Base-by-base conservation (phyloP, 35 echinoderm and acorn worm genomes). In the Nesometra sesokonis region DNA sequence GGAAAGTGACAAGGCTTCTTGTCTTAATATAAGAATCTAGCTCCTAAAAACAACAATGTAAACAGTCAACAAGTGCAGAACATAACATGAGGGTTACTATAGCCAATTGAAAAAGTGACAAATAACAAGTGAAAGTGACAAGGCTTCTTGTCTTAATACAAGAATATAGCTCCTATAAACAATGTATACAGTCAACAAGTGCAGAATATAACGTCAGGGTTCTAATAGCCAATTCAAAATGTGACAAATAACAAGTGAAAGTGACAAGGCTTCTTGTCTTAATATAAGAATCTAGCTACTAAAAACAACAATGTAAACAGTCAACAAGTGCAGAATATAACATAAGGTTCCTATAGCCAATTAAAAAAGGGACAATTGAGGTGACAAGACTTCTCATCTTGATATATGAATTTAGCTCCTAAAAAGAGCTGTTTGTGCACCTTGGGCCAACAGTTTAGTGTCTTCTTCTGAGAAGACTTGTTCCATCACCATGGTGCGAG, bases 1-100 rank as follows among this genome's bases (percentile, higher is more conserved):
- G 86, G 88, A 99, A 99, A 23, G 96, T 99, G 34, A 99, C 96
- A 32, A 93, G 92, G 36, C 87, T 88, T 34, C 96, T 80, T 29
- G 96, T 99, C 88, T 94, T 99, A 84, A 99, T 89, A 88, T 99
- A 99, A 3, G 92, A 94, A 91, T 99, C 96, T 30, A 99, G 85
- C 81, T 99, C 96, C 96, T 99, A 82, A 17, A 46, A 80, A 85
- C 30, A 57, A 35, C 15, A n/a, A 13, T 67, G 52, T 67, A n/a
- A 67, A 13, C 13, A 67, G 13, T n/a, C 13, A 67, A n/a, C n/a
- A 13, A 13, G n/a, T n/a, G 52, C 52, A 13, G n/a, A n/a, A n/a
- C n/a, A n/a, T n/a, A n/a, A n/a, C n/a, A n/a, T n/a, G n/a, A n/a
- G n/a, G n/a, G n/a, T n/a, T n/a, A n/a, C n/a, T n/a, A n/a, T n/a